These are phyloP conservation scores for Shinisaurus crocodilurus DNA, from an alignment of 2,113 vertebrate species.

Conservation along the genomic window DNA sequence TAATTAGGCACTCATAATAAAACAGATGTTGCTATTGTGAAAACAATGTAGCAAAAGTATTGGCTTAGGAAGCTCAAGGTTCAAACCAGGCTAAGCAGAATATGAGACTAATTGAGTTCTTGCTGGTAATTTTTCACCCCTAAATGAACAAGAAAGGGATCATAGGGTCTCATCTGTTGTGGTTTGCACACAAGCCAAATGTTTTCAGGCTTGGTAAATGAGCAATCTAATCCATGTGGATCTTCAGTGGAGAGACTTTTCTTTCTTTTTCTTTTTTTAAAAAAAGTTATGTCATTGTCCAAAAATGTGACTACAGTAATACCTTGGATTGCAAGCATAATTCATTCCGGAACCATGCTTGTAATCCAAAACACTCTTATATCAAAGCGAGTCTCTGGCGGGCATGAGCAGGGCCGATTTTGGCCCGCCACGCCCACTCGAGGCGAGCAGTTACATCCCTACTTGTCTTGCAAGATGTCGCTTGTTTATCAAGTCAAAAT, in stretches of 20 bases:
- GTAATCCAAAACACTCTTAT: too few relatives aligned
- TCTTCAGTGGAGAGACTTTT: conserved; percentile 3
- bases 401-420: too few relatives aligned
- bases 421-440: too few relatives aligned
- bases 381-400: too few relatives aligned
- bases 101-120: conserved; percentile 87
- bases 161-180: conserved; percentile 74
- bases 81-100: conserved; percentile 56
- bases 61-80: conserved; percentile 60
- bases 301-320: fast-evolving
- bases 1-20: conserved; percentile 85
- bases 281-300: fast-evolving
- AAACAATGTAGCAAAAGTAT: conserved; percentile 35
- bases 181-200: conserved; percentile 60
- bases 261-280: neutral
- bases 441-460: too few relatives aligned
- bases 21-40: conserved; percentile 80
- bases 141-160: conserved; percentile 86
- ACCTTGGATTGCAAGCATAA: too few relatives aligned
- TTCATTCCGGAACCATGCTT: too few relatives aligned
- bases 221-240: conserved; percentile 68
- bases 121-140: conserved; percentile 82
- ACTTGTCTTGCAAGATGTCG: too few relatives aligned
- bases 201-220: conserved; percentile 64
- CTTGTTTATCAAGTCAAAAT: too few relatives aligned